Base-by-base conservation (phyloP, 2,888 invertebrate genomes). In the Argyresthia goedartella region DNA sequence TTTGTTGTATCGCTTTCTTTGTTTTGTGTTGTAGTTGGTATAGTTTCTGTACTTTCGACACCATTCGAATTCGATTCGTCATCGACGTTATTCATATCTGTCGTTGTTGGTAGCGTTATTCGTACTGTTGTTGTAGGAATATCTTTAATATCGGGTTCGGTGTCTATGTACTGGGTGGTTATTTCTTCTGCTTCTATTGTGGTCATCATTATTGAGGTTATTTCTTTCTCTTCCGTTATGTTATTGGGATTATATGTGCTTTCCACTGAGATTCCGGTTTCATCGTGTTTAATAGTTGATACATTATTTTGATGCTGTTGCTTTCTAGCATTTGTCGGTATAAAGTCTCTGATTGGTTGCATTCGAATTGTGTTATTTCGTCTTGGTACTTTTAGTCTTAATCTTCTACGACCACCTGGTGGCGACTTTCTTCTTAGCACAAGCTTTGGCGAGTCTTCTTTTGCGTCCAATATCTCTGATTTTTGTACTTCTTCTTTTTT, bases 291-390 rank as follows among this genome's bases (percentile, higher is more conserved):
- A 4, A 11, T n/a, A 25, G 47, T 47, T 1, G 47, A 13, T 8
- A 11, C 13, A 13, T 47, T 47, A 34, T 34, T 51, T 25, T n/a
- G 11, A 11, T 47, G 14, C 36, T 33, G 41, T 42, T 11, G 52
- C 46, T 47, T 54, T 45, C 50, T 49, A 15, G 50, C 39, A 52
- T 50, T 50, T 9, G 35, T 14, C 14, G 50, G 39, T 34, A 35
- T 13, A 48, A 35, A 45, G 14, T 43, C 39, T 49, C 34, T 25
- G 33, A 36, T 36, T 8, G 14, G 36, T 35, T n/a, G 46, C 1
- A 36, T 71, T 63, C 81, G 82, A 43, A 64, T 66, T 36, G 73
- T 71, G 49, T 67, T 71, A 49, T 73, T 78, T 52, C 69, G 54
- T 56, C 66, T 60, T 33, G 81, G 79, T 56, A 14, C 25, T 47